Evolutionary conservation across 2,888 invertebrate genomes (phyloP).

Genomic region (Melanophora roralis): DNA sequence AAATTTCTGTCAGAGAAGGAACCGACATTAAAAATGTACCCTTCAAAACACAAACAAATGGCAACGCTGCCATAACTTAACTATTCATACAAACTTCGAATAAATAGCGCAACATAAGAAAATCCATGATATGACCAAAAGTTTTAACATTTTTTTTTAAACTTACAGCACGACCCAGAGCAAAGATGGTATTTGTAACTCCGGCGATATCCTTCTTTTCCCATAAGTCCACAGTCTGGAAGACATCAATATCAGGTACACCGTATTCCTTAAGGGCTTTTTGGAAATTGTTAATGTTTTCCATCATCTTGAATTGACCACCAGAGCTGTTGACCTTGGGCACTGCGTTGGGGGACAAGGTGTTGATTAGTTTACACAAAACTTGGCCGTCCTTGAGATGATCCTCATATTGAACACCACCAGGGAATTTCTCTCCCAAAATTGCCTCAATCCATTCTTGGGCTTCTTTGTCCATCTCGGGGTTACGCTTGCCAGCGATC

Average conservation of each 20-base stretch:
- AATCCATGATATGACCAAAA: too few relatives aligned
- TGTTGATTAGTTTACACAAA: conserved; percentile 96
- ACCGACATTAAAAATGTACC: too few relatives aligned
- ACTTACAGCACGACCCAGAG: conserved; percentile 89
- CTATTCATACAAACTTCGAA: too few relatives aligned
- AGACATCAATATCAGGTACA: conserved; percentile 92
- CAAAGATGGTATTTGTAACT: conserved; percentile 90
- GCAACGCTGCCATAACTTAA: too few relatives aligned
- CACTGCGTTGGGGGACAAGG: conserved; percentile 91
- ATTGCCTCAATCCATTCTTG: conserved; percentile 95
- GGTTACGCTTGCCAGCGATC: conserved; percentile 90
- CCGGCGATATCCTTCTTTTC: conserved; percentile 94
- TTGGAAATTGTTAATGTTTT: conserved; percentile 97
- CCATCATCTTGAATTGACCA: conserved; percentile 99
- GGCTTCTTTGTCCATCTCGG: conserved; percentile 89
- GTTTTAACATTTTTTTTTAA: conserved; percentile 6
- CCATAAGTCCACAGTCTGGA: conserved; percentile 98
- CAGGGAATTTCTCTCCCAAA: conserved; percentile 92
- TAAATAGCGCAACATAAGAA: too few relatives aligned
- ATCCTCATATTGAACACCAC: conserved; percentile 89
- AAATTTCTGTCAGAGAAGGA: too few relatives aligned
- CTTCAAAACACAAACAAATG: too few relatives aligned
- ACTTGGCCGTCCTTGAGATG: conserved; percentile 94
- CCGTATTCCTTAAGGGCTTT: conserved; percentile 91
- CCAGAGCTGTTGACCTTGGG: conserved; percentile 94